phyloP scores from a whole-genome alignment of 2,888 invertebrate genomes.

The Dicyrtomina minuta region DNA sequence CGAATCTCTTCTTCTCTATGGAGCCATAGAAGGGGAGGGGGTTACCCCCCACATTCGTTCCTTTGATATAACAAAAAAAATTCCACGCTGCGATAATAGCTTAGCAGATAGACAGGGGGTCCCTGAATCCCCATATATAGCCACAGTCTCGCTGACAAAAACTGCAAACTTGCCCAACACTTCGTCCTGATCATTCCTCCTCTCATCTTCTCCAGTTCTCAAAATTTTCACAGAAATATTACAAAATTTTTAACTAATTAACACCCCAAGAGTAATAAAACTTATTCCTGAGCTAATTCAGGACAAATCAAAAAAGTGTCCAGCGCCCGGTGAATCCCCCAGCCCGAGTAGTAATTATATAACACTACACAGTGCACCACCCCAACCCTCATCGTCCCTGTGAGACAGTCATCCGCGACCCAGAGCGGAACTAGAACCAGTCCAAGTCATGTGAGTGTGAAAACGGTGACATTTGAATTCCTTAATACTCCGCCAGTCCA shows the following conservation, averaged over 20 bases:
- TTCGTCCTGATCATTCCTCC: slow-evolving; percentile 53
- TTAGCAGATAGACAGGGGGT: slow-evolving; percentile 54
- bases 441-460: too few relatives aligned
- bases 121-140: slow-evolving; percentile 54
- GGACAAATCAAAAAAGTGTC: not conserved
- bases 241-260: slow-evolving; percentile 30
- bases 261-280: slow-evolving; percentile 10
- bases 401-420: not conserved
- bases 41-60: slow-evolving; percentile 53
- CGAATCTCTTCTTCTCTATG: slow-evolving; percentile 51
- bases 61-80: slow-evolving; percentile 54
- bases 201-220: slow-evolving; percentile 31
- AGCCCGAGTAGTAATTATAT: not conserved
- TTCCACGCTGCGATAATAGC: slow-evolving; percentile 54
- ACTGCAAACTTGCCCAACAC: slow-evolving; percentile 55
- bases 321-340: not conserved
- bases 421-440: too few relatives aligned
- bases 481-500: too few relatives aligned
- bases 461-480: too few relatives aligned
- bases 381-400: too few relatives aligned
- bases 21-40: slow-evolving; percentile 49
- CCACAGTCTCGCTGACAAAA: slow-evolving; percentile 54
- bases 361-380: not conserved
- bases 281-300: not conserved
- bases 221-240: slow-evolving; percentile 20